phyloP scores from a whole-genome alignment of 2,797 vertebrate genomes.

The Xiphophorus birchmanni region DNA sequence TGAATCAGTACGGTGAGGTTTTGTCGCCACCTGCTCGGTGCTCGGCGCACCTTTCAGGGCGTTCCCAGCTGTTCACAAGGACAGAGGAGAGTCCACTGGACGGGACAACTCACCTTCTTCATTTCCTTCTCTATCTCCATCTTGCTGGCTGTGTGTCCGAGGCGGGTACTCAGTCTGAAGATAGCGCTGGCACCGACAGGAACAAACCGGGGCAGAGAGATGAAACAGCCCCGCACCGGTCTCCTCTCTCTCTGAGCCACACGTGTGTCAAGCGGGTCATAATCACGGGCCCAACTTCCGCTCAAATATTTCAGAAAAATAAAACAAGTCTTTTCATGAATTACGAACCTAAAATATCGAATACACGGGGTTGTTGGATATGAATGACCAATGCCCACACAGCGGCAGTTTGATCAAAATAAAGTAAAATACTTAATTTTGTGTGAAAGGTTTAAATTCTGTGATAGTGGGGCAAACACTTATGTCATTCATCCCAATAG shows the following conservation, averaged over 20 bases:
- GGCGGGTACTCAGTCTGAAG: not conserved
- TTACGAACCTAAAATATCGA: not conserved
- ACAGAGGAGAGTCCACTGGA: not conserved
- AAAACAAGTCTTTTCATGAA: constrained; percentile 18
- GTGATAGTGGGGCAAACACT: not conserved
- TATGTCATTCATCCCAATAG: not conserved
- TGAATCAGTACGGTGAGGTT: not conserved
- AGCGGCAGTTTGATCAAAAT: not conserved
- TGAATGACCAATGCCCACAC: not conserved
- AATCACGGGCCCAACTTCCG: not conserved
- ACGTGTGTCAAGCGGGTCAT: fast-evolving
- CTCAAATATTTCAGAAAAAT: constrained; percentile 18
- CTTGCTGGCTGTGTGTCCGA: constrained; percentile 4
- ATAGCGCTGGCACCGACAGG: not conserved
- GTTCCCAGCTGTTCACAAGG: constrained; percentile 41
- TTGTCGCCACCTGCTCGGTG: constrained; percentile 49
- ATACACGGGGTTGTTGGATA: not conserved
- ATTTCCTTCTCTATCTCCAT: constrained; percentile 85
- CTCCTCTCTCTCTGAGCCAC: not conserved
- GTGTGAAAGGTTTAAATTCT: not conserved
- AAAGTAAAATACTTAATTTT: not conserved
- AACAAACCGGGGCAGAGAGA: not conserved
- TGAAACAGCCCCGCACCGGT: not conserved
- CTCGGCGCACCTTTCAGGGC: constrained; percentile 67
- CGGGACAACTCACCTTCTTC: constrained; percentile 74